Evolutionary conservation across 2,888 invertebrate species (phyloP).

Genomic region (Hipparchia sbordonii): DNA sequence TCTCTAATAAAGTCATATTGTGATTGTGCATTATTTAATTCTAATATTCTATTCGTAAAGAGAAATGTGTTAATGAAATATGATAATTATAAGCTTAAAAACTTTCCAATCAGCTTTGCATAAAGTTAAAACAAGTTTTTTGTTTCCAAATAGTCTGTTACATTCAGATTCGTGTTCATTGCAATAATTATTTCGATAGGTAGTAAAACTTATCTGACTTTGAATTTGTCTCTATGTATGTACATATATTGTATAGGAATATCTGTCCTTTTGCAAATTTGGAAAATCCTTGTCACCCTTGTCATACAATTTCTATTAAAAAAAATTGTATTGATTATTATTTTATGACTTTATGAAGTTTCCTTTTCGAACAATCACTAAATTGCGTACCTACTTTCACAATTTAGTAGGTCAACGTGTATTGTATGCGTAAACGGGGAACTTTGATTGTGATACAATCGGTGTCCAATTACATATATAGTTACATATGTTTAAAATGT

Average conservation of each 20-base stretch:
- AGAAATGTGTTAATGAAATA: background rate
- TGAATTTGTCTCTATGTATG: background rate
- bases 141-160: background rate
- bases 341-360: too few relatives aligned
- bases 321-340: background rate
- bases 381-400: too few relatives aligned
- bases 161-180: background rate
- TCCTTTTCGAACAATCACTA: too few relatives aligned
- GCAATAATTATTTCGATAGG: background rate
- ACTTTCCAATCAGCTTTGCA: background rate
- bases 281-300: slow-evolving; percentile 16
- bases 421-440: too few relatives aligned
- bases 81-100: background rate
- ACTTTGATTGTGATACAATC: too few relatives aligned
- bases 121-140: background rate
- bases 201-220: background rate
- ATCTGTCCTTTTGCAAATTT: background rate
- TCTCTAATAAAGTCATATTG: background rate
- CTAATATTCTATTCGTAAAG: background rate
- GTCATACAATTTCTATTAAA: background rate
- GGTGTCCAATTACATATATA: too few relatives aligned
- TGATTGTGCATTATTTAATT: background rate
- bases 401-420: too few relatives aligned
- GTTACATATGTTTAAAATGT: too few relatives aligned
- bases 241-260: too few relatives aligned